Conservation (phyloP, 2,113 vertebrate species). For the Myiozetetes cayanensis region DNA sequence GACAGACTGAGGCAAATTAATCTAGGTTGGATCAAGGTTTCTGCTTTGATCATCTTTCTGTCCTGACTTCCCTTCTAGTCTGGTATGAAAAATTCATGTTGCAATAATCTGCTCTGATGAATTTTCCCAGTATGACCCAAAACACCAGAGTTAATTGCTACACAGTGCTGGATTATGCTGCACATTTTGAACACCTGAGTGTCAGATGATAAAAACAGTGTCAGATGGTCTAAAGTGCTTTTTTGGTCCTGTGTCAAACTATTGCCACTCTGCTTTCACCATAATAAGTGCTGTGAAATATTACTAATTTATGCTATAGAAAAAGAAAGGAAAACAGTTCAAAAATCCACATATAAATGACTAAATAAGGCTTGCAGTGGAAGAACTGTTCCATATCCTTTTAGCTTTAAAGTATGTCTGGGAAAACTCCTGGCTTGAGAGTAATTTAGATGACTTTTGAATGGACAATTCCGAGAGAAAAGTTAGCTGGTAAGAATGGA, state of each 20-base stretch:
- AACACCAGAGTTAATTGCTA: neutral
- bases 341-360: neutral
- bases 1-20: neutral
- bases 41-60: neutral
- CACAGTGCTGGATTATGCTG: neutral
- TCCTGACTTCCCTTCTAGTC: neutral
- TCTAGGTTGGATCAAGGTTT: neutral
- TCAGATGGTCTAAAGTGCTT: neutral
- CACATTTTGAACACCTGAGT: neutral
- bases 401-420: neutral
- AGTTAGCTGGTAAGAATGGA: neutral
- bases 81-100: neutral
- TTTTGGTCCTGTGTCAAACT: neutral
- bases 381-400: neutral
- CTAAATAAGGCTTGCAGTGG: constrained; percentile 39
- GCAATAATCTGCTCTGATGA: neutral
- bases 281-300: neutral
- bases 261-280: neutral
- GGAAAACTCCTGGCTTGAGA: neutral
- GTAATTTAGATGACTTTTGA: neutral
- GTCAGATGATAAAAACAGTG: neutral
- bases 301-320: neutral
- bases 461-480: neutral
- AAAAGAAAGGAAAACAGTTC: constrained; percentile 27
- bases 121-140: neutral